Conservation (phyloP, 2,797 vertebrate species). For the Agapornis canus region DNA sequence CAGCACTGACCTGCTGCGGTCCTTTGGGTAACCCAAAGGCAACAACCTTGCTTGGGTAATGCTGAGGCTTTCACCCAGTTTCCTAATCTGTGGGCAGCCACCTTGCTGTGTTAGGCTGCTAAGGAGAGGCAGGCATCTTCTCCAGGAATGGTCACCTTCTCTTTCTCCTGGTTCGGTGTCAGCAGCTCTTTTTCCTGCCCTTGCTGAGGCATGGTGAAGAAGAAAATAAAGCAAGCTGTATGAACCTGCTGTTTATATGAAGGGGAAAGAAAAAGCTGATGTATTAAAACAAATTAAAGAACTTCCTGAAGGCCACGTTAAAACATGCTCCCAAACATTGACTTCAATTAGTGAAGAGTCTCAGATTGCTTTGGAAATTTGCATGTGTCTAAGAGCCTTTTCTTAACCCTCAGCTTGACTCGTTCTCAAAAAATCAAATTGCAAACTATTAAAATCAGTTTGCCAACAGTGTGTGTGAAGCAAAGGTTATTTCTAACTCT, state of each 20-base stretch:
- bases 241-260: not conserved
- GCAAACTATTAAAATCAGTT: not conserved
- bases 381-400: not conserved
- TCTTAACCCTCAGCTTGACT: not conserved
- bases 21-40: not conserved
- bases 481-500: not conserved
- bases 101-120: not conserved
- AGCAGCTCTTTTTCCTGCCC: not conserved
- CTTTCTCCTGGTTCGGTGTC: not conserved
- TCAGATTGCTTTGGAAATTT: slow-evolving; percentile 25
- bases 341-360: not conserved
- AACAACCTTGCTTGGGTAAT: not conserved
- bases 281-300: slow-evolving; percentile 15
- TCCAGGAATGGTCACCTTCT: not conserved
- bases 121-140: not conserved
- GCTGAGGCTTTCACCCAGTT: not conserved
- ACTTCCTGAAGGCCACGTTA: slow-evolving; percentile 15
- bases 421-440: not conserved
- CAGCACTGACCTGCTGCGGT: not conserved
- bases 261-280: not conserved
- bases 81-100: slow-evolving; percentile 16
- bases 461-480: not conserved
- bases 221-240: not conserved
- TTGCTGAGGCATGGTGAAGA: not conserved
- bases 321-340: not conserved